These are phyloP conservation scores for Varanus salvator DNA, from an alignment of 2,113 vertebrate genomes.

Conservation along the genomic window DNA sequence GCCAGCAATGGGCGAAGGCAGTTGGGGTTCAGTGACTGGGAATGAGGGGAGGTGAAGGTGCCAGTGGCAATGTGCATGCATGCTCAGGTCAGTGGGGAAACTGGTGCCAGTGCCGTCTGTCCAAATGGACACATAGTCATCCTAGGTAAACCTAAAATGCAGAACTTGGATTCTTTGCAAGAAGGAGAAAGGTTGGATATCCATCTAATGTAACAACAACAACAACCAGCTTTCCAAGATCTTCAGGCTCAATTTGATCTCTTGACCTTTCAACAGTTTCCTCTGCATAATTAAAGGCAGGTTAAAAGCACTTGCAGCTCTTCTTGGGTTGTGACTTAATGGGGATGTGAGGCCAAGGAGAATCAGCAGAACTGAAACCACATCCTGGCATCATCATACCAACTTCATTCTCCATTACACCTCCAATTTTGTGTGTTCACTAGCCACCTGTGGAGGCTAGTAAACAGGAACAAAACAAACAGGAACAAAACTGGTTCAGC, in stretches of 20 bases:
- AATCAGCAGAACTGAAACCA: not conserved
- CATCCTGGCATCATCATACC: not conserved
- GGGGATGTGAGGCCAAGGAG: not conserved
- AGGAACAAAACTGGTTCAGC: conserved; percentile 5
- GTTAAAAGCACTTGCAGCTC: not conserved
- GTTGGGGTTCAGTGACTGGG: too few species aligned
- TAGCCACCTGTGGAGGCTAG: conserved; percentile 6
- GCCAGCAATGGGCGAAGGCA: too few species aligned
- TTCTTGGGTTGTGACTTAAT: not conserved
- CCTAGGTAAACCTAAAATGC: not conserved
- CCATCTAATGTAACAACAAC: too few species aligned
- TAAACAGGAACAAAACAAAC: conserved; percentile 11
- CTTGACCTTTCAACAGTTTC: not conserved
- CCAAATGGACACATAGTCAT: too few species aligned
- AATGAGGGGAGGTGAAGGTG: too few species aligned
- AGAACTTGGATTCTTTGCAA: too few species aligned
- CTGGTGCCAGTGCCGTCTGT: too few species aligned
- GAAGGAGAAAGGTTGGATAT: too few species aligned
- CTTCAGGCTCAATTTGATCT: not conserved
- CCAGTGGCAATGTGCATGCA: too few species aligned
- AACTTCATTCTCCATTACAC: not conserved
- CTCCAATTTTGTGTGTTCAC: not conserved
- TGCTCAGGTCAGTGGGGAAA: too few species aligned
- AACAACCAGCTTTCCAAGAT: too few species aligned
- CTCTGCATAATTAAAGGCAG: not conserved